A percentile compares a stretch with the other conserved stretches of the same genome.
phyloP scores from a whole-genome alignment of 1,140 invertebrate species.

The Phortica variegata region DNA sequence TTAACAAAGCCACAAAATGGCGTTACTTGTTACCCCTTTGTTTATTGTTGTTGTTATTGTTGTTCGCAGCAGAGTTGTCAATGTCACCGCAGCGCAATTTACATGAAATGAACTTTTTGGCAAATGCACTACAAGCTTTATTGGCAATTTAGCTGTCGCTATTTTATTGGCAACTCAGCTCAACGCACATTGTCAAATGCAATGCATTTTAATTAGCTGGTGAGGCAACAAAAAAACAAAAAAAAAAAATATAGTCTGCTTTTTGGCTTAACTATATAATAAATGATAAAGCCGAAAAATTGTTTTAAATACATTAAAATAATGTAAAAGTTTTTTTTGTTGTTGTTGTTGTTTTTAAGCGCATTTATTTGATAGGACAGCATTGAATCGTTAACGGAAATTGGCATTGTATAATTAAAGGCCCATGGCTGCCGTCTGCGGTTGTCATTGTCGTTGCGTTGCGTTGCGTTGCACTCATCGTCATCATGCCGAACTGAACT shows the following conservation, averaged over 20 bases:
- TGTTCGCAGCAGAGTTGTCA: too few species aligned
- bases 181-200: conserved; percentile 28
- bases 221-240: conserved; percentile 6
- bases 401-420: too few species aligned
- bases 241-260: conserved; percentile 22
- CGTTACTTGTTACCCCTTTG: background rate
- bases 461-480: too few species aligned
- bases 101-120: conserved; percentile 18
- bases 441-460: background rate
- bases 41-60: too few species aligned
- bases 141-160: conserved; percentile 13
- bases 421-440: too few species aligned
- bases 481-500: too few species aligned
- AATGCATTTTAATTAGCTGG: conserved; percentile 52
- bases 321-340: background rate
- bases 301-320: background rate
- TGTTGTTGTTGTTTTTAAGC: too few species aligned
- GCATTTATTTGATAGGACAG: too few species aligned
- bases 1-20: conserved; percentile 6
- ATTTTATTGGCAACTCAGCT: conserved; percentile 19
- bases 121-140: conserved; percentile 45
- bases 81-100: too few species aligned
- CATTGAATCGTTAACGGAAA: too few species aligned
- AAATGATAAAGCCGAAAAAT: conserved; percentile 15
- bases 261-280: conserved; percentile 29